These are phyloP conservation scores for Synchiropus splendidus DNA, from an alignment of 2,113 vertebrate species.

Conservation along the genomic window DNA sequence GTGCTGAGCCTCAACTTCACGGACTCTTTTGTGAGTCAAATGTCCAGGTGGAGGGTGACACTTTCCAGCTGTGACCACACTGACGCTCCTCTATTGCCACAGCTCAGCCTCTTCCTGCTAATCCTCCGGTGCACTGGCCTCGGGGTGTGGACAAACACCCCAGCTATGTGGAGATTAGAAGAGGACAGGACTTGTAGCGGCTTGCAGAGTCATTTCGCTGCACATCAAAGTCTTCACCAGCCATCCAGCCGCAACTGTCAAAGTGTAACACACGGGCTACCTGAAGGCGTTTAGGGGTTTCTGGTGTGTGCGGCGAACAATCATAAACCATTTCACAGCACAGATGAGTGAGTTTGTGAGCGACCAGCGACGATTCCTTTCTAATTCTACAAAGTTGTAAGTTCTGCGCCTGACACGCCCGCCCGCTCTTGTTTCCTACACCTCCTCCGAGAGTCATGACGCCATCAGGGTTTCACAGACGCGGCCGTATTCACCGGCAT, in stretches of 20 bases:
- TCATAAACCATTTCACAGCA: not conserved
- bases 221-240: conserved; percentile 25
- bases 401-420: not conserved
- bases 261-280: not conserved
- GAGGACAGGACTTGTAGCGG: conserved; percentile 21
- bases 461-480: no score
- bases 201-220: conserved; percentile 19
- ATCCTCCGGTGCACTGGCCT: conserved; percentile 24
- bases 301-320: not conserved
- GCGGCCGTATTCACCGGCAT: no score
- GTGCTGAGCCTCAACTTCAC: no score
- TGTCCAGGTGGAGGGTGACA: no score
- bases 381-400: not conserved
- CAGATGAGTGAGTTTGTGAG: not conserved
- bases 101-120: conserved; percentile 8
- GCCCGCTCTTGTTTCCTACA: no score
- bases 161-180: conserved; percentile 13
- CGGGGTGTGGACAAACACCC: conserved; percentile 40
- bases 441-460: no score
- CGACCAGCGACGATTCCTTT: not conserved
- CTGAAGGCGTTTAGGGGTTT: not conserved
- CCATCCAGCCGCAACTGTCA: conserved; percentile 30
- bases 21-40: no score
- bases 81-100: not conserved
- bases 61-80: not conserved